Evolutionary conservation across 1,140 invertebrate genomes (phyloP).

Genomic region (Drosophila suzukii): DNA sequence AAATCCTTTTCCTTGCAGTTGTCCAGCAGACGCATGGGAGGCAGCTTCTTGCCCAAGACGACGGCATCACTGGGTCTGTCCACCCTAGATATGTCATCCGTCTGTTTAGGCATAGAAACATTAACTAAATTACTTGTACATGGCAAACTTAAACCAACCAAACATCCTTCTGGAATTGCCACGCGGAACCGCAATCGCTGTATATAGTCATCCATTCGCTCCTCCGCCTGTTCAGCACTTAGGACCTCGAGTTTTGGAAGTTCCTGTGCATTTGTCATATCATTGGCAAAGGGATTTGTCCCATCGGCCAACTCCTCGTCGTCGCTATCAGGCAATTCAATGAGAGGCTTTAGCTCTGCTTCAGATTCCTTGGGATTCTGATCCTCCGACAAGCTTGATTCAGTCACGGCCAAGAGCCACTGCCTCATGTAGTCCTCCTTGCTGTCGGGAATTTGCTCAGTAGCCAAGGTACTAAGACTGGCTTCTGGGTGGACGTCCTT

Average conservation of each 20-base stretch:
- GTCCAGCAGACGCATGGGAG: background rate
- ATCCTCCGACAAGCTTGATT: background rate
- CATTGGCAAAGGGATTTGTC: background rate
- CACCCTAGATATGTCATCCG: slow-evolving; percentile 28
- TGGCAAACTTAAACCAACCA: background rate
- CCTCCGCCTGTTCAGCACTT: background rate
- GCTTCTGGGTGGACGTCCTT: no score
- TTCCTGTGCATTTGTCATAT: background rate
- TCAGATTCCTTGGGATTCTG: background rate
- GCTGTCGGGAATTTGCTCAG: background rate
- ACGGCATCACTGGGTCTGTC: slow-evolving; percentile 42
- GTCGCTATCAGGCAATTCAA: background rate
- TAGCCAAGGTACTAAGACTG: background rate
- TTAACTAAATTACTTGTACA: background rate
- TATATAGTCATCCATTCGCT: slow-evolving; percentile 11
- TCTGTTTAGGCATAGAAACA: slow-evolving; percentile 8
- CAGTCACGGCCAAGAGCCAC: background rate
- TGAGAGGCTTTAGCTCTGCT: no score
- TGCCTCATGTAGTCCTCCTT: background rate
- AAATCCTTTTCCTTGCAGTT: background rate
- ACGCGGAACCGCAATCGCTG: background rate
- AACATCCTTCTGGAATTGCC: slow-evolving; percentile 20
- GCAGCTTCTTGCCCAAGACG: background rate
- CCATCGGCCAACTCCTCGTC: background rate
- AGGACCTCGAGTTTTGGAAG: no score